Evolutionary conservation across 1,140 invertebrate species (phyloP), one percentile per base, ranked within the genome.

Genomic region (Diuraphis noxia): DNA sequence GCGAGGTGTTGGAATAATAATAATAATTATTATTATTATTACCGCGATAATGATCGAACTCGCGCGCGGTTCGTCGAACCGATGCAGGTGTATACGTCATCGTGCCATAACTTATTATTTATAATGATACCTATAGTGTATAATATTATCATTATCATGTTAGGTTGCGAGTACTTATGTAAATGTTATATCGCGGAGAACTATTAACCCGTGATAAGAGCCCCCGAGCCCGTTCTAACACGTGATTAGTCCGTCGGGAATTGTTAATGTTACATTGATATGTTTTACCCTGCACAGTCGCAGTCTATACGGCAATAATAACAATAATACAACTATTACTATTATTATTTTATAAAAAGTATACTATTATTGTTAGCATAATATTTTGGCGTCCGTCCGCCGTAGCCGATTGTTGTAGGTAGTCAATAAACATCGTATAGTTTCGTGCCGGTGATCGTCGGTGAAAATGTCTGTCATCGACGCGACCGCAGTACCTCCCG

Each of bases 401-500:
- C 0, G 56, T 13, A 19, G n/a, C 56, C 56, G 56, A n/a, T 4
- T 17, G 19, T 4, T 17, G 19, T 49, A 49, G 23, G 30, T 72
- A 49, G 19, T 7, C 41, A 56, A 56, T 25, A 30, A 49, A 1
- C 30, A 34, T 72, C 5, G 56, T 34, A 5, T 19, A 30, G 30
- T 63, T 30, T 63, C n/a, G 56, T 72, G 56, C n/a, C 13, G 56
- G 72, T 25, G 79, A 7, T 81, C 82, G 82, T 21, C 17, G 10
- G n/a, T 30, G 25, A 23, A 72, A 46, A 85, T 85, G 82, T 85
- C 81, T 40, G 81, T 84, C 81, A n/a, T 41, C 38, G 81, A 85
- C 41, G 82, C 30, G 41, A 46, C 82, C 1, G 82, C 82, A 1
- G 82, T 23, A 46, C 82, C 41, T 84, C 81, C 82, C 41, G 82